Evolutionary conservation across 2,888 invertebrate genomes (phyloP).

Genomic region (Steromphala cineraria): DNA sequence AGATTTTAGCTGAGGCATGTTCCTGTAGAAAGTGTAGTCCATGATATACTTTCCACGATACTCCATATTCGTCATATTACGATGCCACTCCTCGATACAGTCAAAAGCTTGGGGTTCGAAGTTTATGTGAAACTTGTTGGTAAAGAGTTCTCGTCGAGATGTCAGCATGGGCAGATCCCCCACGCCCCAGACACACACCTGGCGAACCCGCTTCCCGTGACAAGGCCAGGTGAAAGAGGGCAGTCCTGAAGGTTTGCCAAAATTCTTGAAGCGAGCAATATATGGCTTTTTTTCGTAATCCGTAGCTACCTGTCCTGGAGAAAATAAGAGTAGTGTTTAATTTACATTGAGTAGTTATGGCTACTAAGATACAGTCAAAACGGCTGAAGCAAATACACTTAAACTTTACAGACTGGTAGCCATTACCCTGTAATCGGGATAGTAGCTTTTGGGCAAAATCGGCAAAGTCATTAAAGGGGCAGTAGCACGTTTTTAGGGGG

Average conservation of each 20-base stretch:
- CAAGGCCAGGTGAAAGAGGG: conserved; percentile 43
- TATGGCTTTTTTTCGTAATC: conserved; percentile 38
- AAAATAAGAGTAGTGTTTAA: too few species aligned
- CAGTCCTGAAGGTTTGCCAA: conserved; percentile 33
- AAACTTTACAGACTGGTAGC: too few species aligned
- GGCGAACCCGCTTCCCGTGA: conserved; percentile 49
- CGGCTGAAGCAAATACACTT: too few species aligned
- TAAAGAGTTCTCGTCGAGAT: conserved; percentile 53
- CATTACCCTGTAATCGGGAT: too few species aligned
- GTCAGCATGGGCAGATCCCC: conserved; percentile 51
- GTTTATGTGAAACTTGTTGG: conserved; percentile 60
- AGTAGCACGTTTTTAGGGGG: too few species aligned
- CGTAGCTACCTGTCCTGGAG: conserved; percentile 16
- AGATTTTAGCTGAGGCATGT: not conserved
- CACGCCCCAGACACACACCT: conserved; percentile 60
- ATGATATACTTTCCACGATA: not conserved
- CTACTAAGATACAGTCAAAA: too few species aligned
- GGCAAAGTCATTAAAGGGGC: too few species aligned
- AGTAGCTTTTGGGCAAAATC: too few species aligned
- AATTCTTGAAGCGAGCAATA: conserved; percentile 60
- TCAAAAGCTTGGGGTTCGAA: conserved; percentile 51
- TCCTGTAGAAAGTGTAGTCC: not conserved
- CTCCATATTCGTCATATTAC: not conserved
- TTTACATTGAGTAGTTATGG: too few species aligned
- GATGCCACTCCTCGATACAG: conserved; percentile 56